Conservation (phyloP, 1,140 invertebrate genomes). For the Eumaeus atala region DNA sequence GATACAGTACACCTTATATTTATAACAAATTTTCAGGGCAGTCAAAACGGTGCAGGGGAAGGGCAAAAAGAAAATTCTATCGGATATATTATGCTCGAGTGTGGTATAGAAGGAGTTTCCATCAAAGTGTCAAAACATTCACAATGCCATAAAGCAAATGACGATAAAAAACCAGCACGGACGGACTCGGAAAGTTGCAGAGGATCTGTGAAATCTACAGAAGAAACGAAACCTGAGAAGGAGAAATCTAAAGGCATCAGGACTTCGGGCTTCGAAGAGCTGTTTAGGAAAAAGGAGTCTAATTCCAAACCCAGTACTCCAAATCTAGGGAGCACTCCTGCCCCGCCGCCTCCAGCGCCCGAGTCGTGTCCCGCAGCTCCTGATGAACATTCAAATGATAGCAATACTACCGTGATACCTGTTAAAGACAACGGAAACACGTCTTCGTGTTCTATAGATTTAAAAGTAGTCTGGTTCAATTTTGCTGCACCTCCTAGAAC, state of each 20-base stretch:
- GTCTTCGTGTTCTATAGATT: constrained; percentile 88
- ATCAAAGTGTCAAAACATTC: constrained; percentile 86
- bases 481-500: constrained; percentile 96
- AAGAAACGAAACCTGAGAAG: constrained; percentile 68
- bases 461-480: constrained; percentile 96
- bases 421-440: constrained; percentile 79
- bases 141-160: constrained; percentile 83
- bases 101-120: constrained; percentile 92
- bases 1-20: too few species aligned
- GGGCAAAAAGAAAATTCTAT: constrained; percentile 79
- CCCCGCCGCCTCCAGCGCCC: constrained; percentile 41
- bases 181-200: constrained; percentile 66
- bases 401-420: constrained; percentile 48
- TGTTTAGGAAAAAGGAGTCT: constrained; percentile 66
- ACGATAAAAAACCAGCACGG: constrained; percentile 69
- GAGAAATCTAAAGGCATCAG: constrained; percentile 45
- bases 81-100: constrained; percentile 98
- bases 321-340: constrained; percentile 52
- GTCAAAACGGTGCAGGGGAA: constrained; percentile 47
- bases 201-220: constrained; percentile 71
- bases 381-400: constrained; percentile 53
- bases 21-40: constrained; percentile 29
- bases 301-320: constrained; percentile 71
- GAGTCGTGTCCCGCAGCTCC: constrained; percentile 46
- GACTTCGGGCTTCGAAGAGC: constrained; percentile 66